These are phyloP conservation scores for Apoda limacodes DNA, from an alignment of 2,888 invertebrate genomes.

Conservation along the genomic window DNA sequence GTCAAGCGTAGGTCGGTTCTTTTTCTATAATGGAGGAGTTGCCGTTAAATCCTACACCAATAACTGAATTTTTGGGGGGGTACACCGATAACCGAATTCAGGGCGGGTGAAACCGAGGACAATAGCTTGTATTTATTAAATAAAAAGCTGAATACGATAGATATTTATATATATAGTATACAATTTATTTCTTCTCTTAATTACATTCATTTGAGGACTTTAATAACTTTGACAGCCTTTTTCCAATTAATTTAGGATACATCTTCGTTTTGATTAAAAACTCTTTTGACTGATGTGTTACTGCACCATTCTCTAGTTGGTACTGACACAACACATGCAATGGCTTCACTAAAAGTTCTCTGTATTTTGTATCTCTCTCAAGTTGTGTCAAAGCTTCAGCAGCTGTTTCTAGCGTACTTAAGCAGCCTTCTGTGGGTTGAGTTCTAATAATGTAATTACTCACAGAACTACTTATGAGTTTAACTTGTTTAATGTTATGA, in stretches of 20 bases:
- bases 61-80: too few relatives aligned
- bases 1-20: too few relatives aligned
- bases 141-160: too few relatives aligned
- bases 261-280: conserved; percentile 83
- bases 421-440: conserved; percentile 91
- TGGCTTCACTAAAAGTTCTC: conserved; percentile 78
- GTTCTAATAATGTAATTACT: conserved; percentile 94
- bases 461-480: conserved; percentile 75
- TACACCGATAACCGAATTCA: too few relatives aligned
- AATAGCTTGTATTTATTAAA: too few relatives aligned
- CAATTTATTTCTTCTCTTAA: too few relatives aligned
- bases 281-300: conserved; percentile 93
- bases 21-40: too few relatives aligned
- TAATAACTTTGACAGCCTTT: conserved; percentile 71
- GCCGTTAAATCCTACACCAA: too few relatives aligned
- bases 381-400: conserved; percentile 82
- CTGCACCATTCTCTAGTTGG: conserved; percentile 92
- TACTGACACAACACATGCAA: conserved; percentile 86
- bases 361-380: conserved; percentile 76
- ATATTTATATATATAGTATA: too few relatives aligned
- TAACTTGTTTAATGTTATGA: conserved; percentile 82
- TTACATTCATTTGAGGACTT: conserved; percentile 39
- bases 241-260: conserved; percentile 85
- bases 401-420: conserved; percentile 91
- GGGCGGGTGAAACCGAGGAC: too few relatives aligned